Percentiles rank a stretch among this genome's conserved stretches.
Conservation (phyloP, 2,888 invertebrate genomes). For the Himalopsyche kuldschensis region DNA sequence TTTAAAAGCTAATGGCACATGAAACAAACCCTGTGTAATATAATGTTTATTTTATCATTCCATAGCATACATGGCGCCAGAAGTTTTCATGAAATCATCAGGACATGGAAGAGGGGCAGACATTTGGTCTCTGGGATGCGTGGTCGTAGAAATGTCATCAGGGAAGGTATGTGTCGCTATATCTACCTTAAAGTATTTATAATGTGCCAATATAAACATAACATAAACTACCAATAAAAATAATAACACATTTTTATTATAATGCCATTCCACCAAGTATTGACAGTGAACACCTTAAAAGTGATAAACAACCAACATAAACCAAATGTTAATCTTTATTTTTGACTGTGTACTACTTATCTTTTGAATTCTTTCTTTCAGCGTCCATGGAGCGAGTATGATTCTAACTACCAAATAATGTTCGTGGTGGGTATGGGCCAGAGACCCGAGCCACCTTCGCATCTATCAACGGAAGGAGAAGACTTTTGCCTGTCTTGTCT, state of each 20-base stretch:
- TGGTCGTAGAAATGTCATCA: constrained; percentile 92
- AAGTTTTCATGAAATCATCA: constrained; percentile 84
- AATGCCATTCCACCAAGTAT: no score
- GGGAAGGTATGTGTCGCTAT: constrained; percentile 69
- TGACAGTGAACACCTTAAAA: no score
- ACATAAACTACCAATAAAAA: no score
- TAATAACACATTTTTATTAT: no score
- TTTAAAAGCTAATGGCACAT: no score
- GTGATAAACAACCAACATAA: no score
- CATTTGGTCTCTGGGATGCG: constrained; percentile 95
- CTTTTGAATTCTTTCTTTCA: constrained; percentile 47
- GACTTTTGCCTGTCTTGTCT: constrained; percentile 79
- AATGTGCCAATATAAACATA: neutral
- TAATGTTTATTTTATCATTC: constrained; percentile 36
- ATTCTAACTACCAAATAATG: constrained; percentile 94
- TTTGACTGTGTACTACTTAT: constrained; percentile 3
- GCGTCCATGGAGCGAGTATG: constrained; percentile 91
- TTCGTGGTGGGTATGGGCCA: constrained; percentile 94
- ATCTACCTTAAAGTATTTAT: neutral
- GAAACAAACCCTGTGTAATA: constrained; percentile 10
- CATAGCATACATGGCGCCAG: constrained; percentile 95
- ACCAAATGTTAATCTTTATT: no score
- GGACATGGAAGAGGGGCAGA: constrained; percentile 94
- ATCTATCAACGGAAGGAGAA: constrained; percentile 79
- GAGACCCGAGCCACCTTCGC: constrained; percentile 73